Evolutionary conservation across 2,113 vertebrate species (phyloP).

Genomic region (Syrmaticus mikado): DNA sequence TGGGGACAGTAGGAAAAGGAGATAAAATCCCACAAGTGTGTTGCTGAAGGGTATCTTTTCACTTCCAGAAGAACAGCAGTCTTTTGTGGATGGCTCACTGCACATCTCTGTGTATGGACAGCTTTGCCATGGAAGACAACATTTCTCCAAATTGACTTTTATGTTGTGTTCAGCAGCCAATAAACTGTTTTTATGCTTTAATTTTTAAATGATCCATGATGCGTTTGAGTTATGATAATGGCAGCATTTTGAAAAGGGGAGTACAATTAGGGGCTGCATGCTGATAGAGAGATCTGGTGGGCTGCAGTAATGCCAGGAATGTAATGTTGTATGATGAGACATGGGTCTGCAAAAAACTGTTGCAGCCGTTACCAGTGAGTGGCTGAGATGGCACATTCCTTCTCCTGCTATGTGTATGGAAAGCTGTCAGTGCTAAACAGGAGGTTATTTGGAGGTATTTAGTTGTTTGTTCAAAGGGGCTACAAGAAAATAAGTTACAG

Average conservation of each 20-base stretch:
- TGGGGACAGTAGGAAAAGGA: background rate
- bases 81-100: background rate
- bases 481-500: background rate
- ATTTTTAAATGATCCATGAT: background rate
- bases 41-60: background rate
- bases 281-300: background rate
- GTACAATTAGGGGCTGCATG: background rate
- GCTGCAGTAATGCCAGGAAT: background rate
- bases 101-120: no score
- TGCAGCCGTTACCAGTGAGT: background rate
- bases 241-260: background rate
- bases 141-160: no score
- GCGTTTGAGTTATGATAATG: background rate
- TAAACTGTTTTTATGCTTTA: background rate
- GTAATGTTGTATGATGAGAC: background rate
- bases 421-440: background rate
- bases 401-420: background rate
- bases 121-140: background rate
- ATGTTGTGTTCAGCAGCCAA: background rate
- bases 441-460: background rate
- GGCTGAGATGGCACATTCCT: background rate
- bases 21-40: fast-evolving
- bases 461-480: background rate
- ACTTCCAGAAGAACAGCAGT: background rate
- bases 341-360: background rate